phyloP scores from a whole-genome alignment of 1,140 invertebrate species.

The Pseudomyrmex gracilis region DNA sequence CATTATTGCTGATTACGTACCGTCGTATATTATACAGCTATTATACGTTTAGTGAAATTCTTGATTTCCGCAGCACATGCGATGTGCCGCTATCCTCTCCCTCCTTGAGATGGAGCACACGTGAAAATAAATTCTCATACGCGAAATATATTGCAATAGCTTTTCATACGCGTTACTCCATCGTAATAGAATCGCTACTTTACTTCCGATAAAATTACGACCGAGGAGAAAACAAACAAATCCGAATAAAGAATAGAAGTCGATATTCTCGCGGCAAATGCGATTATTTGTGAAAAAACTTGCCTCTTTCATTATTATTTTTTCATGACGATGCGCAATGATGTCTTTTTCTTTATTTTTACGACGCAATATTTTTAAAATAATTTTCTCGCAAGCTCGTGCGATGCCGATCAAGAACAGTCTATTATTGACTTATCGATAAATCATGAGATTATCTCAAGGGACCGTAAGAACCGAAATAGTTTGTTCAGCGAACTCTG shows the following conservation, averaged over 20 bases:
- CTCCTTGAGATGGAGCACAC: too few species aligned
- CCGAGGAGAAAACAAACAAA: conserved; percentile 17
- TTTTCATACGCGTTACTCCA: not conserved
- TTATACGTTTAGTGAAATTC: conserved; percentile 21
- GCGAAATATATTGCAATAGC: conserved; percentile 35
- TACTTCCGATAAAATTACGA: not conserved
- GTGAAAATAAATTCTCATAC: not conserved
- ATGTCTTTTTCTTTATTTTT: conserved; percentile 26
- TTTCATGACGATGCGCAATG: not conserved
- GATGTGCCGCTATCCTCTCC: conserved; percentile 35
- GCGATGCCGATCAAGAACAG: conserved; percentile 8
- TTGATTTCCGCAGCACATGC: conserved; percentile 32
- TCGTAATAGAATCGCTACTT: not conserved
- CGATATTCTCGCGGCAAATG: not conserved
- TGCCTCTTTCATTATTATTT: not conserved
- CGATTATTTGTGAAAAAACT: not conserved
- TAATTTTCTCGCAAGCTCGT: conserved; percentile 31
- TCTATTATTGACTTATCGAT: conserved; percentile 46
- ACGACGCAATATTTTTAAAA: conserved; percentile 41
- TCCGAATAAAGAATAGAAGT: not conserved
- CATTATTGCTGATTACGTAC: conserved; percentile 57
- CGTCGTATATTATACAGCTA: conserved; percentile 48
- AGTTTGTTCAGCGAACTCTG: conserved; percentile 70
- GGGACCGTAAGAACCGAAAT: conserved; percentile 55
- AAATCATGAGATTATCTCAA: conserved; percentile 57